A percentile compares a stretch with the other conserved stretches of the same genome.
phyloP scores from a whole-genome alignment of 2,888 invertebrate species.

The Dicyrtoma fusca region DNA sequence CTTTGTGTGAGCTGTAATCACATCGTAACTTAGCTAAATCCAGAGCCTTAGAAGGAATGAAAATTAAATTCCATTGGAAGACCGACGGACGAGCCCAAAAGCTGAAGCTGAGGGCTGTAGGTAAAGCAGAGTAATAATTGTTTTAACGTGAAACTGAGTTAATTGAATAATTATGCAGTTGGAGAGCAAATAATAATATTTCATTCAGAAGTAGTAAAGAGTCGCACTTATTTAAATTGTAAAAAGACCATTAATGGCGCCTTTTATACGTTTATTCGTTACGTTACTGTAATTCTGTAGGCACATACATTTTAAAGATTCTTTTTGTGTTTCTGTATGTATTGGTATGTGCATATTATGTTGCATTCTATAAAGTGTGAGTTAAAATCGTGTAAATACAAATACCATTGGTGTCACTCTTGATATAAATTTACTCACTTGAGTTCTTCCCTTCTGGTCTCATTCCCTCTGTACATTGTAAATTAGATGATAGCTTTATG shows the following conservation, averaged over 20 bases:
- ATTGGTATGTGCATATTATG: neutral
- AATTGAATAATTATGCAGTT: slow-evolving; percentile 26
- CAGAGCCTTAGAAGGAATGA: too few species aligned
- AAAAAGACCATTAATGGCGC: slow-evolving; percentile 1
- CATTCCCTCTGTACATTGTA: slow-evolving; percentile 15
- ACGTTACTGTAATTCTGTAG: neutral
- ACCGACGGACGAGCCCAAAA: too few species aligned
- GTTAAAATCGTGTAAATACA: neutral
- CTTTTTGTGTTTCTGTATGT: neutral
- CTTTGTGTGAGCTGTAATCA: too few species aligned
- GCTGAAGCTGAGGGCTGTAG: too few species aligned
- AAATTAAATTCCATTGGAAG: too few species aligned
- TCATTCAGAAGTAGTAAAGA: neutral
- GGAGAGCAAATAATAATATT: neutral
- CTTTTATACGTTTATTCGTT: neutral
- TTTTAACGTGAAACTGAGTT: slow-evolving; percentile 13
- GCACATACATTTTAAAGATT: neutral
- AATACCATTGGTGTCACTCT: slow-evolving; percentile 12
- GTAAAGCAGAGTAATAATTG: neutral
- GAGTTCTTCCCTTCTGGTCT: neutral
- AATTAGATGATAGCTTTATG: slow-evolving; percentile 25
- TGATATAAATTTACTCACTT: slow-evolving; percentile 9
- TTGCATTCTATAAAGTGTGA: neutral
- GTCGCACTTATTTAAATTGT: too few species aligned
- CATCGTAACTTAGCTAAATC: too few species aligned